Conservation (phyloP, 2,888 invertebrate species). For the Melipona bicolor region DNA sequence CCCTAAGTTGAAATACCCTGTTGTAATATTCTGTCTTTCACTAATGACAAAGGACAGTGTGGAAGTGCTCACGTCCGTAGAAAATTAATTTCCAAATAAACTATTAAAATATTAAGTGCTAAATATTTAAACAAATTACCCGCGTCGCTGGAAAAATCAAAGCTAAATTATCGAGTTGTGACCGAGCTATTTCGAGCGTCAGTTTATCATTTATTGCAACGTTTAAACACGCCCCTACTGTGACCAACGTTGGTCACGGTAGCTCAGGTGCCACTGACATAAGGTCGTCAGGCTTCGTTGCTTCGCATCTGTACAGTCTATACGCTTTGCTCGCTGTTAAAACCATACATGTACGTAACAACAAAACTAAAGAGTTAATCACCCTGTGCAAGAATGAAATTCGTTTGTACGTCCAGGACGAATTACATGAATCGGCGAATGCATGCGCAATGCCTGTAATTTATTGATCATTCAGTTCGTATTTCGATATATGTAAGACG, state of each 20-base stretch:
- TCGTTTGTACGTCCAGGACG: no score
- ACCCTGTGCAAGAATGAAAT: neutral
- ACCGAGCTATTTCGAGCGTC: neutral
- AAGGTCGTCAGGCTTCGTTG: slow-evolving; percentile 59
- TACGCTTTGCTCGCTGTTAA: slow-evolving; percentile 19
- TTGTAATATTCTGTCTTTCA: slow-evolving; percentile 2
- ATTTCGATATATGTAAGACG: no score
- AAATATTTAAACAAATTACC: neutral
- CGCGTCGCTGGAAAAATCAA: neutral
- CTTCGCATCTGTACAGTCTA: slow-evolving; percentile 26
- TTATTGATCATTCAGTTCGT: neutral
- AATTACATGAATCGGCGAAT: no score
- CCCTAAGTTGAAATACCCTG: slow-evolving; percentile 11
- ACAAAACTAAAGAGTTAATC: neutral
- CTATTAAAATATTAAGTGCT: no score
- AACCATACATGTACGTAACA: slow-evolving; percentile 4
- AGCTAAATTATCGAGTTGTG: neutral
- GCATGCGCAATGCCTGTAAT: no score
- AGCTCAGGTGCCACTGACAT: slow-evolving; percentile 57
- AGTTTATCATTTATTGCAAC: neutral
- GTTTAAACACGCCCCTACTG: slow-evolving; percentile 10
- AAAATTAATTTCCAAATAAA: no score
- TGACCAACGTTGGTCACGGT: slow-evolving; percentile 43
- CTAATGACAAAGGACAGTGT: neutral
- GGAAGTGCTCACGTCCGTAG: no score